phyloP scores from a whole-genome alignment of 2,113 vertebrate species.

The Ondatra zibethicus region DNA sequence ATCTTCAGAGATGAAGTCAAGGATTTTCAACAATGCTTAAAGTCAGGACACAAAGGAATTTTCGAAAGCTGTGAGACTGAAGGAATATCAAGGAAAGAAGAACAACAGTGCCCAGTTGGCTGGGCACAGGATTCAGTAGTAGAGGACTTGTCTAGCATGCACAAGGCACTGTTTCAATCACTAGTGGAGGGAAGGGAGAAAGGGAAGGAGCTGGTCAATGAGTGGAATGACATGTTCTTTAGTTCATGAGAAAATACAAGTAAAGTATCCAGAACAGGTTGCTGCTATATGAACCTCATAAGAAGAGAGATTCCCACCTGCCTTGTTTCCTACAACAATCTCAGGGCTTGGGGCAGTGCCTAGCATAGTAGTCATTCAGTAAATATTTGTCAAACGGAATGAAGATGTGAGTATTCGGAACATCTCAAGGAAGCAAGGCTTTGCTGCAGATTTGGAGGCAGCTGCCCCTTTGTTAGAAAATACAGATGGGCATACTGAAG shows the following conservation, averaged over 20 bases:
- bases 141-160: neutral
- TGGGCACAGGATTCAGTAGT: accelerated
- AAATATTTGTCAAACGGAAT: neutral
- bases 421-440: conserved; percentile 9
- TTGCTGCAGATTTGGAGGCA: neutral
- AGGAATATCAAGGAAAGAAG: neutral
- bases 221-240: neutral
- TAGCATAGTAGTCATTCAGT: neutral
- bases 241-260: neutral
- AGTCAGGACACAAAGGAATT: neutral
- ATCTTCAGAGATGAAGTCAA: neutral
- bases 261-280: neutral
- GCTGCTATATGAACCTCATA: neutral
- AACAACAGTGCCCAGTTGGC: neutral
- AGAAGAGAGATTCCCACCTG: neutral
- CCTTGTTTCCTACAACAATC: neutral
- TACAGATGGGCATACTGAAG: neutral
- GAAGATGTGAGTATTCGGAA: neutral
- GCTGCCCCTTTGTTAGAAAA: conserved; percentile 11
- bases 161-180: neutral
- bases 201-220: neutral
- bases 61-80: neutral
- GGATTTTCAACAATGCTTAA: neutral
- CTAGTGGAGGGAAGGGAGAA: neutral
- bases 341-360: neutral